Evolutionary conservation across 2,888 invertebrate genomes (phyloP).

Genomic region (Metacarcinus magister): DNA sequence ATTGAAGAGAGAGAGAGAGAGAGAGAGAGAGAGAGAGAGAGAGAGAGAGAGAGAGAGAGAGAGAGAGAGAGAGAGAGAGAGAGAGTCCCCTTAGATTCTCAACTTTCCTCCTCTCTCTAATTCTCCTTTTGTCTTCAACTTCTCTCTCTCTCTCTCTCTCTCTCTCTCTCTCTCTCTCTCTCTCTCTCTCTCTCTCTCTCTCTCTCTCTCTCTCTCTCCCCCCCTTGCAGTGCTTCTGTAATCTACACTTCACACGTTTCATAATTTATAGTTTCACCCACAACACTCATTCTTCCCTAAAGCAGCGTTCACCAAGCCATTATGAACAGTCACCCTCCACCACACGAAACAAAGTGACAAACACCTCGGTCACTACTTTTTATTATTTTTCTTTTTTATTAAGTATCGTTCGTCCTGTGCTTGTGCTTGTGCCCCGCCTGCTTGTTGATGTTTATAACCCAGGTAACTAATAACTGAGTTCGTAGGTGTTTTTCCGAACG

Average conservation of each 20-base stretch:
- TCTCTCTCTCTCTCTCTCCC: neutral
- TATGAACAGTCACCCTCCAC: neutral
- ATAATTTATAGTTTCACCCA: neutral
- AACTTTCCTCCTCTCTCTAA: neutral
- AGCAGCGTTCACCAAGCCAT: neutral
- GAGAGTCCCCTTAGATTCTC: neutral
- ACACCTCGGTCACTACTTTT: neutral
- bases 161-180: neutral
- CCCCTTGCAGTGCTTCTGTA: neutral
- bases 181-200: neutral
- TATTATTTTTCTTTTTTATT: neutral
- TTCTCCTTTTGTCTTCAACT: neutral
- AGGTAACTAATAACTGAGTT: neutral
- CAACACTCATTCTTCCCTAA: neutral
- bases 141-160: neutral
- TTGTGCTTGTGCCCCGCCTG: neutral
- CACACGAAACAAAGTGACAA: neutral
- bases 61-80: neutral
- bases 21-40: slow-evolving; percentile 19
- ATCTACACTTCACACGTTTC: neutral
- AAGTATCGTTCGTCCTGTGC: neutral
- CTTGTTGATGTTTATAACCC: neutral
- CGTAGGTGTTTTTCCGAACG: neutral
- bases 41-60: neutral
- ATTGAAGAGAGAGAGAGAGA: neutral